Conservation (phyloP, 2,113 vertebrate genomes). For the Sakesphorus luctuosus region DNA sequence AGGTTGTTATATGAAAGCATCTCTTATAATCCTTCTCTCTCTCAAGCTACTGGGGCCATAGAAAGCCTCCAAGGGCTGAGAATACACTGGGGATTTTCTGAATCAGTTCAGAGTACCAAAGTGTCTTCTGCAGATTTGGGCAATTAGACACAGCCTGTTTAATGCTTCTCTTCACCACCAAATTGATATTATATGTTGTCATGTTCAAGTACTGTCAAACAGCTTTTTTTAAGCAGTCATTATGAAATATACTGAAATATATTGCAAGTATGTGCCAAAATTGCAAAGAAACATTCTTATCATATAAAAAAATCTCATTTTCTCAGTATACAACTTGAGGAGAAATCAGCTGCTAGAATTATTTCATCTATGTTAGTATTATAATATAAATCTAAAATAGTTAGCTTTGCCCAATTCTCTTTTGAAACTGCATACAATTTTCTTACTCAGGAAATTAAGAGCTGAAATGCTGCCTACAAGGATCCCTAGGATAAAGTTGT, state of each 20-base stretch:
- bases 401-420: not conserved
- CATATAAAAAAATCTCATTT: not conserved
- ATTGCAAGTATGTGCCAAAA: not conserved
- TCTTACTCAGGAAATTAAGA: not conserved
- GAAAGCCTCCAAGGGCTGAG: not conserved
- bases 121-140: not conserved
- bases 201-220: not conserved
- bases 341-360: not conserved
- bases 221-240: not conserved
- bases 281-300: not conserved
- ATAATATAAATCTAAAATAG: not conserved
- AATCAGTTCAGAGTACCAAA: not conserved
- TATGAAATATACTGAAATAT: not conserved
- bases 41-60: not conserved
- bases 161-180: not conserved
- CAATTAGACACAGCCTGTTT: not conserved
- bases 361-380: not conserved
- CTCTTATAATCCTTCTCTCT: not conserved
- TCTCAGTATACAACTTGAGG: not conserved
- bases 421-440: not conserved
- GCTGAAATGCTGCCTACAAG: not conserved
- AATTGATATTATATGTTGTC: not conserved
- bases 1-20: constrained; percentile 8
- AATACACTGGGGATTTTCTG: not conserved
- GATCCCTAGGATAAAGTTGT: not conserved